Evolutionary conservation across 2,113 vertebrate genomes (phyloP).

Genomic region (Arothron firmamentum): DNA sequence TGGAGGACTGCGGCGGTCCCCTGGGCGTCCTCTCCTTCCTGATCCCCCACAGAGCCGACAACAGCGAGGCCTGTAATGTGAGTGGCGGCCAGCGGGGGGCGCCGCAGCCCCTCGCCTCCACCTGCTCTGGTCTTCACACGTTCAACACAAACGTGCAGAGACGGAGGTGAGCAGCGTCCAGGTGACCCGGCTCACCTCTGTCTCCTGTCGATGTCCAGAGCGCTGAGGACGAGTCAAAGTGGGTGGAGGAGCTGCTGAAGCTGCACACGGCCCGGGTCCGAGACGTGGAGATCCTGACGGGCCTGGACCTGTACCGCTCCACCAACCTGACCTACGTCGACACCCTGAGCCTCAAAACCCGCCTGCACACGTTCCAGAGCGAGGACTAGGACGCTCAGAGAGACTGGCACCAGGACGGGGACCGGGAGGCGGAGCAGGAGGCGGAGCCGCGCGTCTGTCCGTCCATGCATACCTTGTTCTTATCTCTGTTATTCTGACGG

Average conservation of each 20-base stretch:
- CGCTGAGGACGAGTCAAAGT: constrained; percentile 80
- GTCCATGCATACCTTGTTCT: no score
- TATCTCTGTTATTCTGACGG: no score
- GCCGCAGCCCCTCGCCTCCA: neutral
- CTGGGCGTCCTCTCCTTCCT: constrained; percentile 82
- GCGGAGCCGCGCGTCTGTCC: no score
- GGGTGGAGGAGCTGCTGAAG: constrained; percentile 91
- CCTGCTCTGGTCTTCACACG: neutral
- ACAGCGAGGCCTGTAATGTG: constrained; percentile 88
- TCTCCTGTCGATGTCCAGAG: constrained; percentile 69
- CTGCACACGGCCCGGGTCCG: constrained; percentile 88
- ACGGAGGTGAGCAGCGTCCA: no score
- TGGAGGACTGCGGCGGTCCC: constrained; percentile 83
- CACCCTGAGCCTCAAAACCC: constrained; percentile 90
- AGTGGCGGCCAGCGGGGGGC: constrained; percentile 64
- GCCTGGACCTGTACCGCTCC: constrained; percentile 88
- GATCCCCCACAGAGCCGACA: constrained; percentile 85
- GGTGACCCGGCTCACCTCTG: neutral
- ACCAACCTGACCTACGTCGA: constrained; percentile 81
- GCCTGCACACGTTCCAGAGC: constrained; percentile 90
- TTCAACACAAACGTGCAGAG: neutral
- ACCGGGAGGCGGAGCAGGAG: no score
- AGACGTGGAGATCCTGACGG: constrained; percentile 90
- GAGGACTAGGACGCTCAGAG: constrained; percentile 79
- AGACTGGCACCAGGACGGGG: constrained; percentile 13